Evolutionary conservation across 2,797 vertebrate genomes (phyloP), one percentile per base, ranked within the genome.

Genomic region (Cossypha heuglini): DNA sequence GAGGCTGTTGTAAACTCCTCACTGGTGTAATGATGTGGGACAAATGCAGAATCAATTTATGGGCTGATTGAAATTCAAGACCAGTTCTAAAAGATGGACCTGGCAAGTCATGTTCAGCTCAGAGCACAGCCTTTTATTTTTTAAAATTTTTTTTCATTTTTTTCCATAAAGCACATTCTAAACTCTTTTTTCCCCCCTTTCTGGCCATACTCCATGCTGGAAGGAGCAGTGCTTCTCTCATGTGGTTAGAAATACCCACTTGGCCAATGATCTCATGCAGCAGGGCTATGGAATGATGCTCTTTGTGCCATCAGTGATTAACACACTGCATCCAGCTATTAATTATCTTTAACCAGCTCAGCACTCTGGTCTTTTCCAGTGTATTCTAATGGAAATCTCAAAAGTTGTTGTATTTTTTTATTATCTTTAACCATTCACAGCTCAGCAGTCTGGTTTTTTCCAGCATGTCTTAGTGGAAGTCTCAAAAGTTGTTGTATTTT

Each of bases 171-270:
- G 52, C 19, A 87, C 42, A 58, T n/a, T 58, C 13, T 67, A 49
- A 59, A 45, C 4, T 8, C 4, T 8, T 16, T 33, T 43, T 25
- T 40, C 3, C 38, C 38, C 38, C 13, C 13, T 38, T n/a, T 61
- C 64, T 93, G 82, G 79, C 46, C 20, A 17, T 26, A 49, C 29
- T 88, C 82, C 82, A 15, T 57, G 64, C 68, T 91, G 85, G 68
- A 90, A 86, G 79, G 54, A 80, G 91, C 62, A 80, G 38, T 8
- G 24, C 11, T 88, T 49, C 42, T 97, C 93, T 96, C 64, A 31
- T 90, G 75, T 88, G 90, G 90, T 80, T 64, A 80, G 93, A 80
- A 96, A 86, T 68, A 94, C 46, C 73, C 42, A 31, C 82, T 88
- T 83, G 79, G 87, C 81, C 82, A 79, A 46, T 94, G 94, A 94